Evolutionary conservation across 2,797 vertebrate genomes (phyloP), one percentile per base, ranked within the genome.

Genomic region (Apogon talboti): DNA sequence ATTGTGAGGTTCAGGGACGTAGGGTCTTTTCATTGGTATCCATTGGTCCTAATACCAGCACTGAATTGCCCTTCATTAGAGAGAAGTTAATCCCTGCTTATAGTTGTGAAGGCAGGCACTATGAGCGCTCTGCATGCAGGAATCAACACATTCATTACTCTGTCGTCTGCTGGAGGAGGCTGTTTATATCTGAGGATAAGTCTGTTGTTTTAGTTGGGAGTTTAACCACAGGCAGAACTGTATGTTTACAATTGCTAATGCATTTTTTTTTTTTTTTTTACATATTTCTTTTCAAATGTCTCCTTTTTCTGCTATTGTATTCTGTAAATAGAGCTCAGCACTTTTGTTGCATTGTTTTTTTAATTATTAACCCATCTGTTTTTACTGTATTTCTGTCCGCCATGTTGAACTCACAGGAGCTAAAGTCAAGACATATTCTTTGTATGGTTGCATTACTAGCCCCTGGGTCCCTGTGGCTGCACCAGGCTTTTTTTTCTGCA

Each of bases 1-100:
- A 86, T 81, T 74, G 71, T 58, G 43, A 71, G 68, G 49, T 46
- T 67, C 42, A 65, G 66, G 65, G 74, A 71, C 51, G 40, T 40
- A 18, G 46, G 59, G 60, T 76, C 50, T 63, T 82, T 60, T 58
- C 53, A 43, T 61, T 78, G 66, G 59, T 43, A 56, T 67, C 66
- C 57, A 54, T 71, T 55, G 65, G 81, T 71, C 49, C 74, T 74
- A 73, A 75, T 76, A 79, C 63, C 71, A 47, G 74, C 61, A 66
- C 54, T 74, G 82, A 90, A 78, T 82, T 89, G 83, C 73, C 79
- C 82, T 82, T 91, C 79, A 90, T 91, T 90, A 89, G 37, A 38
- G 62, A 63, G 49, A 52, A 85, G 80, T 86, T 90, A 91, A 92
- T 90, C 87, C 87, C 83, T 74, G 64, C 73, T 87, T 85, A 83